Base-by-base conservation (phyloP, 1,140 invertebrate genomes). In the Pinna nobilis region DNA sequence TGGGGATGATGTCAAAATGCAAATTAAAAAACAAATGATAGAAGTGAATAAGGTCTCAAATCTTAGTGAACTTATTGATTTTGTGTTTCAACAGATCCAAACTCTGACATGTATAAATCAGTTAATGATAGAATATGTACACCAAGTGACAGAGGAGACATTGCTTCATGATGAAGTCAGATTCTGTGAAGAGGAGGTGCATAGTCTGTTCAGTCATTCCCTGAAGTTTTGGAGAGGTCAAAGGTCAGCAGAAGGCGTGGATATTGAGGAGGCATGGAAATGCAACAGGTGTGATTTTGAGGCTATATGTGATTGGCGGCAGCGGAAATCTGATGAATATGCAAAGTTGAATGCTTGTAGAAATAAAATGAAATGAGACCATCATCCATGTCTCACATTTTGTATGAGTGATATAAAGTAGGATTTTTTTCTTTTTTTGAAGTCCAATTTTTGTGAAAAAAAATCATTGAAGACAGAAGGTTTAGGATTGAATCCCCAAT, bases 211-310 rank as follows among this genome's bases (percentile, higher is more conserved):
- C 67, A 39, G 32, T 35, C 41, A 82, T 41, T 83, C 71, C 51
- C n/a, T 82, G 33, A 50, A 77, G 30, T 87, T 83, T 57, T 87
- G 85, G 85, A 65, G 66, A 50, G 85, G 85, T 30, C 39, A 77
- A 11, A 70, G 85, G 13, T 60, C 74, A 53, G 39, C 68, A 28
- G 41, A 30, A 51, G 85, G 85, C 20, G 85, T 87, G 23, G 85
- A 85, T 15, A 81, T 87, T 61, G 85, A 87, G 67, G 85, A 87
- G 37, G 84, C 85, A 6, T 87, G 78, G 76, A 87, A 87, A 32
- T 87, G 85, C 77, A 77, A 82, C 41, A 69, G 66, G 32, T 87
- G 85, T 79, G 84, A 84, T 53, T 86, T 78, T 74, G 65, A 76
- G 23, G 66, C 77, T 18, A 47, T 84, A 18, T 87, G 85, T 78